Evolutionary conservation across 2,888 invertebrate genomes (phyloP), one percentile per base, ranked within the genome.

Genomic region (Lacanobia wlatinum): DNA sequence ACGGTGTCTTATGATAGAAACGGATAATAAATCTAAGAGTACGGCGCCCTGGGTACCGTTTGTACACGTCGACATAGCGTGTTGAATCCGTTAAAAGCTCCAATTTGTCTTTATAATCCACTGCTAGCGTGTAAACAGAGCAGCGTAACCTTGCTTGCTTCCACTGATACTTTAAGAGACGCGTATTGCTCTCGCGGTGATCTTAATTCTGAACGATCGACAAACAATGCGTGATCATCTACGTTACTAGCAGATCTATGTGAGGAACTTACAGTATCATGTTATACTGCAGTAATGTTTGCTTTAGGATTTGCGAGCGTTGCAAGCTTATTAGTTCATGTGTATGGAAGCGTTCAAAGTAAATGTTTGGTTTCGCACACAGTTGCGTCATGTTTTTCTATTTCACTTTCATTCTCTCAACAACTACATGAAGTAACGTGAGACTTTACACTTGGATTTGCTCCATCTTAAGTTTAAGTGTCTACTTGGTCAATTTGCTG

Each of bases 221-320:
- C 87, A 92, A 94, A 93, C 92, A 92, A 86, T 89, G 91, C 92
- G 91, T 92, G 93, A 90, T 91, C 82, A 80, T 85, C 83, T 88
- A 69, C 83, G 73, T 76, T 82, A 76, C 38, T 34, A 78, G 52
- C 23, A 72, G 70, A 78, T 76, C 59, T 71, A 63, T 70, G 62
- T 9, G 52, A 58, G 59, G 14, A 73, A 59, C 78, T 68, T 60
- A 73, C 40, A 64, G 58, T 61, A 68, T 59, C 53, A 14, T 50
- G 48, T 59, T 65, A 62, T 68, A 61, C 70, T 73, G 73, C 59
- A 70, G 64, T 34, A 34, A 60, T 82, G 70, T 82, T 84, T 86
- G 61, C 12, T 59, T 78, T 75, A 60, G 61, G 62, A 81, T 86
- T 80, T 82, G 68, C 73, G 23, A 70, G 23, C 34, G 34, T 48